These are phyloP conservation scores for Callorhinus ursinus DNA, from an alignment of 2,113 vertebrate species.

Conservation along the genomic window DNA sequence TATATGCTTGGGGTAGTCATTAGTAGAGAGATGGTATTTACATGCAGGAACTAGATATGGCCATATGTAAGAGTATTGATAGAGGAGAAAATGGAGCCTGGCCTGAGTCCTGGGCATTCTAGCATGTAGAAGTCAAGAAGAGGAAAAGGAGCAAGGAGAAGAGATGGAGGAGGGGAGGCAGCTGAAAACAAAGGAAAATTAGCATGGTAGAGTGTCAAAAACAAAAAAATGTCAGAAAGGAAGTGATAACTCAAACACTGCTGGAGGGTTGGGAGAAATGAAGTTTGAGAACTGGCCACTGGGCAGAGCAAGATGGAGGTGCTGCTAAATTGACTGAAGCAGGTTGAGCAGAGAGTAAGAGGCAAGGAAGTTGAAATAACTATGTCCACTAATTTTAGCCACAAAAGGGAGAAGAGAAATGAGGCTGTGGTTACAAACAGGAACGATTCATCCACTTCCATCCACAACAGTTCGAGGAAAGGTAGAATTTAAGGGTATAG, in stretches of 20 bases:
- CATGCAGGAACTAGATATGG: not conserved
- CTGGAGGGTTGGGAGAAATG: not conserved
- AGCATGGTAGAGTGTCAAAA: not conserved
- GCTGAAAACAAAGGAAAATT: not conserved
- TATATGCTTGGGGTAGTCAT: not conserved
- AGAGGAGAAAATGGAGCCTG: not conserved
- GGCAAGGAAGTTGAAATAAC: not conserved
- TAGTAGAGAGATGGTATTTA: not conserved
- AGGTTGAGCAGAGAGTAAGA: not conserved
- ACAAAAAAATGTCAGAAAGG: not conserved
- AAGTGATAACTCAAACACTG: not conserved
- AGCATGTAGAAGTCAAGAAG: not conserved
- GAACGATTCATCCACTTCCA: not conserved
- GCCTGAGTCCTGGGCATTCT: no score
- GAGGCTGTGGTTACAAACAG: not conserved
- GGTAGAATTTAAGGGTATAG: not conserved
- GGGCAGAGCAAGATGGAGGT: not conserved
- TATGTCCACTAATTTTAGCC: not conserved
- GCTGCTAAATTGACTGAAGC: not conserved
- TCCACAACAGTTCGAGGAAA: not conserved
- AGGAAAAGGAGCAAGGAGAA: not conserved
- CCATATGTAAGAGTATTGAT: not conserved
- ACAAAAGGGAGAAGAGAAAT: not conserved
- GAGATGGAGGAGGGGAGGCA: not conserved
- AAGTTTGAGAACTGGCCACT: not conserved